Conservation (phyloP, 2,113 vertebrate genomes). For the Rhea americana region DNA sequence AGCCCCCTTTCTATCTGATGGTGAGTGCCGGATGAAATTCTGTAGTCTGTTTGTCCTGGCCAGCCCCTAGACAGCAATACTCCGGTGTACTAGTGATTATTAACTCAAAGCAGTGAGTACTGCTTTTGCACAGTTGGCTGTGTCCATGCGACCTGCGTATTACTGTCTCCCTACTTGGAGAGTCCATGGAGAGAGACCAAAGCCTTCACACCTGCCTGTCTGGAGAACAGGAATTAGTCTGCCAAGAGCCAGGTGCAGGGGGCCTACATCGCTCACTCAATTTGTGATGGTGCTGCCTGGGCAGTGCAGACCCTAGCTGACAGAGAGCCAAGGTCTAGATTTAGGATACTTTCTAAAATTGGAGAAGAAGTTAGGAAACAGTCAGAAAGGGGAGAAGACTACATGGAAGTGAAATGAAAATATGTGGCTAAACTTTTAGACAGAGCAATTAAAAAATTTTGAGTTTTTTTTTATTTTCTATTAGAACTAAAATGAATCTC, state of each 20-base stretch:
- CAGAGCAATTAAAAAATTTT: not conserved
- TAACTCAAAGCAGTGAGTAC: not conserved
- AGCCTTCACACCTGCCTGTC: not conserved
- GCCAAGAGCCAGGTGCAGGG: not conserved
- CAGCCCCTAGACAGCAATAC: not conserved
- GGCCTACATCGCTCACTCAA: not conserved
- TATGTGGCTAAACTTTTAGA: not conserved
- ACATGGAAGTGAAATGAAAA: not conserved
- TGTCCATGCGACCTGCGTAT: not conserved
- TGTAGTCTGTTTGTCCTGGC: not conserved
- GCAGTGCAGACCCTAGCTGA: not conserved
- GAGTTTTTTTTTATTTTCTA: not conserved
- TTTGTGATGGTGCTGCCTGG: not conserved
- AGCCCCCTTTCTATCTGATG: not conserved
- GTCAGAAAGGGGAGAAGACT: not conserved
- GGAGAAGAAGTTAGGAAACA: not conserved
- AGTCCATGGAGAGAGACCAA: not conserved
- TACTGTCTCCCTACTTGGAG: not conserved
- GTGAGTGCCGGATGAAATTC: not conserved
- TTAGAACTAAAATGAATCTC: not conserved
- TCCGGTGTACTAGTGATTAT: not conserved
- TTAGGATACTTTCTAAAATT: not conserved
- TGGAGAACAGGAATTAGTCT: not conserved
- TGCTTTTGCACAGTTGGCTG: not conserved
- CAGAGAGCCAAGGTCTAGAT: not conserved